Conservation (phyloP, 2,113 vertebrate species). For the Prinia subflava region DNA sequence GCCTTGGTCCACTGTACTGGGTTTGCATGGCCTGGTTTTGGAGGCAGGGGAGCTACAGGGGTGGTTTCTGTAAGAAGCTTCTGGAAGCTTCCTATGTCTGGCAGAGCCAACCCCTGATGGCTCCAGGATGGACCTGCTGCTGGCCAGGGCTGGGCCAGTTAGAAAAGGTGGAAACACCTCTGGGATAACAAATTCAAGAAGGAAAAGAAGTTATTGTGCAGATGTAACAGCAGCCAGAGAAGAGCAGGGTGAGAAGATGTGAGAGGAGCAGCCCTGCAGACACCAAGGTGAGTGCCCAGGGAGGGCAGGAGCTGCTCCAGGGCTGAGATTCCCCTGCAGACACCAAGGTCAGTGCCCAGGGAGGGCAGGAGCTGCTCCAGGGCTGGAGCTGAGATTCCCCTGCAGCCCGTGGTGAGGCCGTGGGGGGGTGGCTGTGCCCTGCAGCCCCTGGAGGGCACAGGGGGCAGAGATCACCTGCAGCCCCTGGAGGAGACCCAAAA, state of each 20-base stretch:
- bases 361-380: no score
- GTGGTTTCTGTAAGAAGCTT: not conserved
- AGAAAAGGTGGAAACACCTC: not conserved
- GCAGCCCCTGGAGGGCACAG: no score
- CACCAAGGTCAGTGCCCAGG: no score
- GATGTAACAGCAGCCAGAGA: not conserved
- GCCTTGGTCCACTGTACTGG: not conserved
- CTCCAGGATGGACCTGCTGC: fast-evolving
- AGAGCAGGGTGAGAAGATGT: not conserved
- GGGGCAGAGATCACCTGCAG: not conserved
- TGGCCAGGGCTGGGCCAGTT: not conserved
- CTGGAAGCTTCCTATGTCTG: not conserved
- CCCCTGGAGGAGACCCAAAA: fast-evolving
- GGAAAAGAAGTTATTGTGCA: not conserved
- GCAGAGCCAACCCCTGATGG: not conserved
- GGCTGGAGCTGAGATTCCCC: no score
- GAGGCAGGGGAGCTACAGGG: fast-evolving
- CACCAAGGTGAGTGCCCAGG: not conserved
- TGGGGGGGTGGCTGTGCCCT: no score
- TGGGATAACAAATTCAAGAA: not conserved
- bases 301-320: not conserved
- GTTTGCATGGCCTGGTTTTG: not conserved
- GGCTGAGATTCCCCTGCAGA: not conserved
- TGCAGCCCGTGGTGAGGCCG: no score
- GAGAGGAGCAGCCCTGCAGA: not conserved